phyloP scores from a whole-genome alignment of 2,888 invertebrate genomes.

The Lathronympha strigana region DNA sequence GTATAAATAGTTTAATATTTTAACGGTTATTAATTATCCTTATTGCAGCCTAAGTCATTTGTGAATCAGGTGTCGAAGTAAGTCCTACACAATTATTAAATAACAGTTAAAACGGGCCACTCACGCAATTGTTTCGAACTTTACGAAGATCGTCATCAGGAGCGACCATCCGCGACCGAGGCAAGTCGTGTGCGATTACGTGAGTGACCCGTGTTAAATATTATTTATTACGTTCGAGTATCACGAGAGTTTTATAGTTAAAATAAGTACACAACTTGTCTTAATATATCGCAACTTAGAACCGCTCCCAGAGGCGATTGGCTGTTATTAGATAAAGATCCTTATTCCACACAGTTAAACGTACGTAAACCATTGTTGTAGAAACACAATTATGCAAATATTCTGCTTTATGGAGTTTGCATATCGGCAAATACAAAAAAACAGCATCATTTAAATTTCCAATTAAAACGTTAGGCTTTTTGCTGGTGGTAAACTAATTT shows the following conservation, averaged over 20 bases:
- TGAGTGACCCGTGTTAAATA: too few relatives aligned
- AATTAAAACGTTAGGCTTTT: conserved; percentile 76
- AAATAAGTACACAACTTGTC: neutral
- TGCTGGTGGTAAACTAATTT: conserved; percentile 70
- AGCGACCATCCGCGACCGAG: too few relatives aligned
- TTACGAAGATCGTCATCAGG: too few relatives aligned
- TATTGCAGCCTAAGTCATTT: neutral
- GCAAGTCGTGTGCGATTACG: too few relatives aligned
- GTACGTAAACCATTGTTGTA: conserved; percentile 36
- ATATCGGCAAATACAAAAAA: conserved; percentile 31
- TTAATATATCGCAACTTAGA: conserved; percentile 1
- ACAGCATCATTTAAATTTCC: conserved; percentile 57
- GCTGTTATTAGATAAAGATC: conserved; percentile 23
- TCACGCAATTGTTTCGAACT: too few relatives aligned
- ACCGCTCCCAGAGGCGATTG: conserved; percentile 19
- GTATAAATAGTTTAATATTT: neutral
- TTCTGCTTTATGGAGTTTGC: conserved; percentile 24
- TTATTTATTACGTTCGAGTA: too few relatives aligned
- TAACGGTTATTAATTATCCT: neutral
- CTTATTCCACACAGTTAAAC: conserved; percentile 24
- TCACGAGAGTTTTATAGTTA: too few relatives aligned
- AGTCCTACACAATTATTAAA: too few relatives aligned
- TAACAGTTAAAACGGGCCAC: too few relatives aligned
- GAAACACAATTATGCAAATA: conserved; percentile 37
- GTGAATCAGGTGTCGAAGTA: conserved; percentile 2